These are phyloP conservation scores for Colaptes auratus DNA, from an alignment of 2,113 vertebrate species.

Conservation along the genomic window DNA sequence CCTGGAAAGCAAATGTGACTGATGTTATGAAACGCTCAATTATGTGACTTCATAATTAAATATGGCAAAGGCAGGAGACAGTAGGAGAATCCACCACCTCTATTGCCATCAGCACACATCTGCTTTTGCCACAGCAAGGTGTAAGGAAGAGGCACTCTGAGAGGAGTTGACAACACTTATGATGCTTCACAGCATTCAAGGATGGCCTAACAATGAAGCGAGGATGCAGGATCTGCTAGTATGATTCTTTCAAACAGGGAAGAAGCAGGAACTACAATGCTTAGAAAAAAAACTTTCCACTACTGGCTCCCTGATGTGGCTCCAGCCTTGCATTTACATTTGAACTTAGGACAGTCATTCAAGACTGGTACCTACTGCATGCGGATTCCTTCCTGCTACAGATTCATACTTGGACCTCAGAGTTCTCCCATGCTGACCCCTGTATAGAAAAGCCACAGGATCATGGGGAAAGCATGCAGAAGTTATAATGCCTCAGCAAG, in stretches of 20 bases:
- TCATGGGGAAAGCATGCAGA: background rate
- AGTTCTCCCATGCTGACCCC: accelerated
- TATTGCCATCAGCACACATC: background rate
- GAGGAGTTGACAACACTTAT: background rate
- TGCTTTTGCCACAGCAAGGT: background rate
- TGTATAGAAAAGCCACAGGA: accelerated
- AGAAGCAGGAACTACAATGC: background rate
- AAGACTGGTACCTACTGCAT: background rate
- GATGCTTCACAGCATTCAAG: background rate
- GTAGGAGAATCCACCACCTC: background rate
- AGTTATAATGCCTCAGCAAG: background rate
- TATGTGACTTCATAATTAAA: background rate
- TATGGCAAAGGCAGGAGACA: background rate
- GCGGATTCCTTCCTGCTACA: background rate
- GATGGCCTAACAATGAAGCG: background rate
- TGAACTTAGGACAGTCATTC: background rate
- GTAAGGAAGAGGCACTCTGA: background rate
- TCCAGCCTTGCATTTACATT: background rate
- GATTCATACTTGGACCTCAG: background rate
- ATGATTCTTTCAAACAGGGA: background rate
- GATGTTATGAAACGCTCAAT: background rate
- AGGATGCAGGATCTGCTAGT: background rate
- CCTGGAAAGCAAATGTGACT: background rate
- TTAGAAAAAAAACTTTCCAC: background rate
- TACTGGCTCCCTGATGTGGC: background rate